Conservation (phyloP, 2,797 vertebrate species). For the Potorous gilbertii region DNA sequence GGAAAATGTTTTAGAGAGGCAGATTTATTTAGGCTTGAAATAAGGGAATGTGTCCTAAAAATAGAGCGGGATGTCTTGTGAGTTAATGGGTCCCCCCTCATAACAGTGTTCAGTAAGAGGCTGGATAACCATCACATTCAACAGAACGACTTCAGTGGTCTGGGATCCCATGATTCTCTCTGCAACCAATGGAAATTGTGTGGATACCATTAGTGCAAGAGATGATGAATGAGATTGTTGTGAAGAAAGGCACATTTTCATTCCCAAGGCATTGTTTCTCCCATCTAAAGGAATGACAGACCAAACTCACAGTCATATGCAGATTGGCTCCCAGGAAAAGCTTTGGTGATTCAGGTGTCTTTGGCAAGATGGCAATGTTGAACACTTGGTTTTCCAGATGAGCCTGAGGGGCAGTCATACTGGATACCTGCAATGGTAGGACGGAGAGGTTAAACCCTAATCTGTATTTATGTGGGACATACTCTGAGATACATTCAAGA, state of each 20-base stretch:
- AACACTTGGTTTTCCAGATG: conserved; percentile 89
- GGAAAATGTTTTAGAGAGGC: background rate
- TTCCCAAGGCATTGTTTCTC: background rate
- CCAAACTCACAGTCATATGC: conserved; percentile 93
- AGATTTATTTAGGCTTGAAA: background rate
- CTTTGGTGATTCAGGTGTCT: conserved; percentile 87
- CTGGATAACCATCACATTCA: background rate
- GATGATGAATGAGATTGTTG: background rate
- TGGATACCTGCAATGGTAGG: conserved; percentile 88
- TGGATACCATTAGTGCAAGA: background rate
- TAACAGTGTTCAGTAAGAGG: background rate
- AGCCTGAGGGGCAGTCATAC: conserved; percentile 75
- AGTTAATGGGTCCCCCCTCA: background rate
- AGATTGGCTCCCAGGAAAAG: conserved; percentile 90
- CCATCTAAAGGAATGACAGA: background rate
- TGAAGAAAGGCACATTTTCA: background rate
- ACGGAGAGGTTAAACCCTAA: background rate
- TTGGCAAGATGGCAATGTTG: conserved; percentile 92
- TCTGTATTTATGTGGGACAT: background rate
- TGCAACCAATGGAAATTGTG: conserved; percentile 3
- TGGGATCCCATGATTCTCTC: conserved; percentile 26
- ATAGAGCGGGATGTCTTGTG: background rate
- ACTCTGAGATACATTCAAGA: background rate
- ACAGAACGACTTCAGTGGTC: background rate
- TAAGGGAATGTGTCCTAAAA: background rate